A percentile compares a stretch with the other conserved stretches of the same genome.
Conservation (phyloP, 1,140 invertebrate species). For the Bombus vancouverensis region DNA sequence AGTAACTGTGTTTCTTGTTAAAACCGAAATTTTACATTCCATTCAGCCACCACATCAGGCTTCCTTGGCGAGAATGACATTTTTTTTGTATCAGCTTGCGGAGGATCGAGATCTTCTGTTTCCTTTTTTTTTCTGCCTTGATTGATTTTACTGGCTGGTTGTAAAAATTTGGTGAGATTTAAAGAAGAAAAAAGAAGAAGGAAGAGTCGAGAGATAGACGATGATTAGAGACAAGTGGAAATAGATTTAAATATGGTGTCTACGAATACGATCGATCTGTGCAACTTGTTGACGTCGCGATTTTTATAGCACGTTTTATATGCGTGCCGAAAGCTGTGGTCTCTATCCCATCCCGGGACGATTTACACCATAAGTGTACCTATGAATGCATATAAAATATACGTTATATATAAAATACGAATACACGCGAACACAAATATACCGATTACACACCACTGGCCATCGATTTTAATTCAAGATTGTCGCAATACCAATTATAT, state of each 20-base stretch:
- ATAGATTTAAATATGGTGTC: slow-evolving; percentile 15
- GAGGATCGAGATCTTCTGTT: neutral
- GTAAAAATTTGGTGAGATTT: neutral
- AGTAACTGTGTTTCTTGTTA: neutral
- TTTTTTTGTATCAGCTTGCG: neutral
- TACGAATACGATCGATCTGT: neutral
- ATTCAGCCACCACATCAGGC: neutral
- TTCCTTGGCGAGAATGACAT: neutral
- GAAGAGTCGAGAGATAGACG: neutral
- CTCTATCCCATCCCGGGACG: neutral
- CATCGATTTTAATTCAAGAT: slow-evolving; percentile 64
- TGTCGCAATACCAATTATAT: slow-evolving; percentile 54
- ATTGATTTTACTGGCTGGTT: slow-evolving; percentile 22
- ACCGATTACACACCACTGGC: slow-evolving; percentile 39
- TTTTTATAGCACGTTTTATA: slow-evolving; percentile 50
- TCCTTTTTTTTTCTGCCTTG: neutral
- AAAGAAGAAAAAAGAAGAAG: no score
- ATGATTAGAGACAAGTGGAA: neutral
- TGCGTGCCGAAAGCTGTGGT: neutral
- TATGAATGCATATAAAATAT: slow-evolving; percentile 53
- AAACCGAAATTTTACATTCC: slow-evolving; percentile 10
- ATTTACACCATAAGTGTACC: slow-evolving; percentile 61
- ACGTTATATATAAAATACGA: slow-evolving; percentile 51
- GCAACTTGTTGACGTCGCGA: slow-evolving; percentile 22
- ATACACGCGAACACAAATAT: neutral